Base-by-base conservation (phyloP, 1,140 invertebrate species). In the Chironomus striatipennis region DNA sequence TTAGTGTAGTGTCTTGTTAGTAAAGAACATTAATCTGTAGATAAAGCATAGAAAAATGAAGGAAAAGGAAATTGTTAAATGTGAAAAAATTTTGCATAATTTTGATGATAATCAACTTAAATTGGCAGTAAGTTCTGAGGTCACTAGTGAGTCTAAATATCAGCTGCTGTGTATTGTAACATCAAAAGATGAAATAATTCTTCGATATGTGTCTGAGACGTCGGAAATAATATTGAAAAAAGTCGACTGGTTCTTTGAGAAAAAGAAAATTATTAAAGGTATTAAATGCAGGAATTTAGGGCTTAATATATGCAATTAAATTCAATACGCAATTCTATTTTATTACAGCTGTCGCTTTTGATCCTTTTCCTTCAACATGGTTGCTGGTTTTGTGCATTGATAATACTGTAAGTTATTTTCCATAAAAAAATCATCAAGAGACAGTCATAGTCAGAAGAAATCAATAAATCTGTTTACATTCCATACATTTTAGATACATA, bases 241-340 rank as follows among this genome's bases (percentile, higher is more conserved):
- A 78, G 82, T 92, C 75, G 87, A 88, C 76, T 92, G 90, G 90
- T 88, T 89, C 80, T 83, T 84, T 76, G 85, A 86, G 42, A 81
- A 81, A 20, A 83, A 85, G 70, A 88, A 88, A 80, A 80, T 83
- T 76, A 88, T 91, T 57, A 83, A 87, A 76, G 85, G 87, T 75
- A 79, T 91, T 75, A 89, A 88, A 79, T 34, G 5, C 24, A 34
- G 2, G 1, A 34, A 34, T 15, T 12, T n/a, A 57, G 47, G n/a
- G n/a, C 7, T 47, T 47, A 47, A 12, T n/a, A 57, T 5, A 57
- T 57, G n/a, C 12, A 1, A 5, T 57, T 15, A 47, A 4, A 47
- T 15, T 57, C 47, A 12, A 47, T 15, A 15, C 12, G n/a, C 47
- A 57, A 57, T 15, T 15, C 3, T 5, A 57, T 5, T 57, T 57